phyloP scores from a whole-genome alignment of 2,797 vertebrate species.

The Pampus argenteus region DNA sequence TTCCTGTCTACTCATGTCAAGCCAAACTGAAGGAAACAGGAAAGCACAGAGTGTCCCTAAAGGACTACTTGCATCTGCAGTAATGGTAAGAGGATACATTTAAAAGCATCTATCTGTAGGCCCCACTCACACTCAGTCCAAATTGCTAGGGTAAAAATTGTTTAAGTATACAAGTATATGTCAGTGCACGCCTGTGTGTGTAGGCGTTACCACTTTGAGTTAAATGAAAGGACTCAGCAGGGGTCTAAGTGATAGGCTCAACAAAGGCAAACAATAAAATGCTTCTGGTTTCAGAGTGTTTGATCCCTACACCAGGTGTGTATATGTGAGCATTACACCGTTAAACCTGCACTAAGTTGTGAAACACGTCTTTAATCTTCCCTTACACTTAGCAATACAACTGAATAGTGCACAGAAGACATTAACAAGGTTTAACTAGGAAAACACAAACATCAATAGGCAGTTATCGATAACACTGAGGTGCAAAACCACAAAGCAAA shows the following conservation, averaged over 20 bases:
- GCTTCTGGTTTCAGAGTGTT: constrained; percentile 31
- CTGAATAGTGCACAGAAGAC: not conserved
- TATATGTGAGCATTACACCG: not conserved
- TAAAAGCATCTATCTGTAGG: constrained; percentile 8
- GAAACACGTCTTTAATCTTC: constrained; percentile 46
- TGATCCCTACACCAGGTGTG: constrained; percentile 39
- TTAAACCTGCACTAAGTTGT: constrained; percentile 22
- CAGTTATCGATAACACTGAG: not conserved
- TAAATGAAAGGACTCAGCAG: constrained; percentile 49
- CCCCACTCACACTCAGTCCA: not conserved
- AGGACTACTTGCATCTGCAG: constrained; percentile 21
- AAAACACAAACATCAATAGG: not conserved
- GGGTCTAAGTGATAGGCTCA: constrained; percentile 54
- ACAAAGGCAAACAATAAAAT: constrained; percentile 58
- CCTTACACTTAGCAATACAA: not conserved
- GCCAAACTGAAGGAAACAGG: constrained; percentile 27
- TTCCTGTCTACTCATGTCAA: constrained; percentile 30
- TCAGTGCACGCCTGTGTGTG: constrained; percentile 4
- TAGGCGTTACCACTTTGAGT: constrained; percentile 28
- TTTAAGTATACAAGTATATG: constrained; percentile 1
- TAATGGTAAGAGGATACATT: constrained; percentile 23
- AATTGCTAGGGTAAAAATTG: not conserved
- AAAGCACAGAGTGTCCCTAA: constrained; percentile 27
- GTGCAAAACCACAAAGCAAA: not conserved
- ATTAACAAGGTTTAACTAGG: not conserved